These are phyloP conservation scores for cattle (Bos taurus) DNA, from an alignment of 2,113 vertebrate genomes.

Conservation along the genomic window DNA sequence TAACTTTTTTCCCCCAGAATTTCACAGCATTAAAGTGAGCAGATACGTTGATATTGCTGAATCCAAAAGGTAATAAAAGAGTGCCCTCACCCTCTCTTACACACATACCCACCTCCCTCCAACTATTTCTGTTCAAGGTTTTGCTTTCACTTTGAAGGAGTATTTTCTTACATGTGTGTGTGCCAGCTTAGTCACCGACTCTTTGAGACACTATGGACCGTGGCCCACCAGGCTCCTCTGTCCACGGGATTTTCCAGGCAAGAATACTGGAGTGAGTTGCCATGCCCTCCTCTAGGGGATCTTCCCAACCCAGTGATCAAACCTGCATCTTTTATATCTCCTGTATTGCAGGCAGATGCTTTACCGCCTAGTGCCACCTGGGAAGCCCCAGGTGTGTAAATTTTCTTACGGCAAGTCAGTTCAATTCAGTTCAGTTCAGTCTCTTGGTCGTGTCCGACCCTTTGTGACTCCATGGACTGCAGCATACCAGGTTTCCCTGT, in stretches of 20 bases:
- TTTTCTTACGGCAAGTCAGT: background rate
- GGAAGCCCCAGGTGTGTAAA: background rate
- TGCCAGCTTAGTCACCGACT: background rate
- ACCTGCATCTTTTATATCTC: background rate
- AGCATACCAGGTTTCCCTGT: background rate
- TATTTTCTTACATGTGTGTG: background rate
- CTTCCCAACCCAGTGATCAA: background rate
- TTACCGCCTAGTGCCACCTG: background rate
- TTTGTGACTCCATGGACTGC: background rate
- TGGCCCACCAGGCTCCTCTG: background rate
- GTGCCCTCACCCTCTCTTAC: background rate
- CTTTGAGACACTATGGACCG: background rate
- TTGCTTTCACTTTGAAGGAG: conserved; percentile 24
- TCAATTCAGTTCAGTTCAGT: background rate
- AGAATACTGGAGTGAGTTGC: background rate
- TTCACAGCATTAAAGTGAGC: background rate
- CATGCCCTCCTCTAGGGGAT: background rate
- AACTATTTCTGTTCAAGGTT: conserved; percentile 40
- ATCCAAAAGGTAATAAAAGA: background rate
- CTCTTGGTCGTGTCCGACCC: background rate
- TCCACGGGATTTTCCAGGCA: background rate
- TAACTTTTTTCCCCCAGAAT: background rate
- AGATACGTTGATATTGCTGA: background rate
- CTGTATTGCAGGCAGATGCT: background rate
- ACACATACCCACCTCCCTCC: background rate